Percentiles rank a stretch among this genome's conserved stretches.
phyloP scores from a whole-genome alignment of 1,140 invertebrate species.

The Habropoda laboriosa region DNA sequence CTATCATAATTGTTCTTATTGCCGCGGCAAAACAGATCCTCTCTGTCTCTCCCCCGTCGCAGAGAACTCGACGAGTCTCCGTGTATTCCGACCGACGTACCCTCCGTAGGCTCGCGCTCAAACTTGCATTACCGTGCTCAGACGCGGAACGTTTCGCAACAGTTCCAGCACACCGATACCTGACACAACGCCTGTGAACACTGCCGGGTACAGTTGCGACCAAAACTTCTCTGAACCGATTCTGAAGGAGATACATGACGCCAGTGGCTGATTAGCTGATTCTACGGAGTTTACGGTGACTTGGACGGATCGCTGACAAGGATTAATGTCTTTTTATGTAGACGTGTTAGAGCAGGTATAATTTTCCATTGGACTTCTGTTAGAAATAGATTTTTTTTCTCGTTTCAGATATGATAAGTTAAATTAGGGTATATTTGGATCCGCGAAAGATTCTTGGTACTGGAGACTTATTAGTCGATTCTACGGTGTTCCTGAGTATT shows the following conservation, averaged over 20 bases:
- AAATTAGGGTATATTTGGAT: too few species aligned
- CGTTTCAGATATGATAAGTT: too few species aligned
- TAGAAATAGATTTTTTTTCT: too few species aligned
- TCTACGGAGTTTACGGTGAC: not conserved
- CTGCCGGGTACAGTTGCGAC: not conserved
- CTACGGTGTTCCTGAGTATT: too few species aligned
- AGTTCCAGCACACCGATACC: constrained; percentile 37
- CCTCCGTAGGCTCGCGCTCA: constrained; percentile 30
- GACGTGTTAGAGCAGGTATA: too few species aligned
- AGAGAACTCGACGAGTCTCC: not conserved
- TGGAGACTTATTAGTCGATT: too few species aligned
- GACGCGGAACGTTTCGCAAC: constrained; percentile 65
- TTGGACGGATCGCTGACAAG: not conserved
- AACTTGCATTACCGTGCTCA: constrained; percentile 63
- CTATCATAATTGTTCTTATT: constrained; percentile 47
- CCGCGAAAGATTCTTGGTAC: too few species aligned
- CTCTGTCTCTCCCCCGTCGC: not conserved
- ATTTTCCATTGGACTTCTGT: too few species aligned
- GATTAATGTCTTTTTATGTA: not conserved
- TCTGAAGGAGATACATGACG: not conserved
- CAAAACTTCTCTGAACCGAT: constrained; percentile 2
- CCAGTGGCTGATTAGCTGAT: not conserved
- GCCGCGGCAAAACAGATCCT: constrained; percentile 39
- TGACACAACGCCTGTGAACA: not conserved
- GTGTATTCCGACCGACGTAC: constrained; percentile 24